Evolutionary conservation across 2,113 vertebrate genomes (phyloP).

Genomic region (Procavia capensis): DNA sequence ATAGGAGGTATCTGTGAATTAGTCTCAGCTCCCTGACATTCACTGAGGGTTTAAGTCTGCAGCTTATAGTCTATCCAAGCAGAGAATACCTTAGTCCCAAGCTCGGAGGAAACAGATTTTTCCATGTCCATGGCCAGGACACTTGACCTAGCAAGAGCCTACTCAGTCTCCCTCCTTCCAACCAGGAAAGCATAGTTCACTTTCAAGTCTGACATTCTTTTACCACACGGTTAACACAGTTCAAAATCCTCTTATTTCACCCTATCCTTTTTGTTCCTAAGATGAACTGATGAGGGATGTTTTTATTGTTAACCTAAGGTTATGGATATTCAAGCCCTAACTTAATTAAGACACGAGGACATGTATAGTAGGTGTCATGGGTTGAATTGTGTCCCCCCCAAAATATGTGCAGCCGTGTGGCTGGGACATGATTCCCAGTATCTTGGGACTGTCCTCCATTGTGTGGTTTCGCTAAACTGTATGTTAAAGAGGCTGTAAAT

Average conservation of each 20-base stretch:
- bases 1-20: rapidly evolving
- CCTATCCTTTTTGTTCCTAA: background rate
- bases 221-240: background rate
- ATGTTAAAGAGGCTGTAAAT: too few species aligned
- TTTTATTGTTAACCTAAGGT: background rate
- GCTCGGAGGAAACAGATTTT: rapidly evolving
- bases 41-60: background rate
- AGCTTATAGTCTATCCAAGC: background rate
- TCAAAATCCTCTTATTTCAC: background rate
- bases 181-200: background rate
- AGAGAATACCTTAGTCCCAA: background rate
- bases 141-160: background rate
- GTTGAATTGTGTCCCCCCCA: too few species aligned
- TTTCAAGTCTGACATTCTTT: background rate
- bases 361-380: rapidly evolving
- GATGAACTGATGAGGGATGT: background rate
- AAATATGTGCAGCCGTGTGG: too few species aligned
- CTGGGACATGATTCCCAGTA: too few species aligned
- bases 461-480: too few species aligned
- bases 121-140: background rate
- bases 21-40: background rate
- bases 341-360: background rate
- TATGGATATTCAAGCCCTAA: background rate
- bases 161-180: background rate
- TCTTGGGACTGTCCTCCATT: too few species aligned